Percentiles rank a stretch among this genome's conserved stretches.
phyloP scores from a whole-genome alignment of 2,888 invertebrate species.

The Leptopterna dolabrata region DNA sequence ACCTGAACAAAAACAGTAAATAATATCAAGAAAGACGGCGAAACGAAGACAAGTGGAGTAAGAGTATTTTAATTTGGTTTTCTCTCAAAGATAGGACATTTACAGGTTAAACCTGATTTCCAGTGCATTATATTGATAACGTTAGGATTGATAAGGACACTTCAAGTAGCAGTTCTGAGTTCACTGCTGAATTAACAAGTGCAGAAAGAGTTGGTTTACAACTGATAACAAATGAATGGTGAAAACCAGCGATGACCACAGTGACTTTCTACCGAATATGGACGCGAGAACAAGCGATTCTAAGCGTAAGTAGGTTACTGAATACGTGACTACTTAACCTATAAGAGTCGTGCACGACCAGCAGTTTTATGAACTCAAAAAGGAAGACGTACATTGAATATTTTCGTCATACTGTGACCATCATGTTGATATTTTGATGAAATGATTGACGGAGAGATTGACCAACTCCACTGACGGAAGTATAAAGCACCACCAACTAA shows the following conservation, averaged over 20 bases:
- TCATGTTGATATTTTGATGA: neutral
- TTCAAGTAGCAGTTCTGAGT: neutral
- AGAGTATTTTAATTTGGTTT: neutral
- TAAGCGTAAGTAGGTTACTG: neutral
- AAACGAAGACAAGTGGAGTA: neutral
- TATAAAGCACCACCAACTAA: neutral
- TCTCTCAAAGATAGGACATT: neutral
- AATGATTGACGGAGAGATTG: neutral
- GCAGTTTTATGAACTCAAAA: neutral
- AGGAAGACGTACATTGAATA: neutral
- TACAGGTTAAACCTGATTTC: neutral
- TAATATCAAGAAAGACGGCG: neutral
- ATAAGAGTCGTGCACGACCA: neutral
- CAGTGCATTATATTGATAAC: neutral
- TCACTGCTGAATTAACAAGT: constrained; percentile 14
- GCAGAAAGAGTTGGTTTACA: neutral
- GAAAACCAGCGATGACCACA: constrained; percentile 26
- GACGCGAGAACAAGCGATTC: neutral
- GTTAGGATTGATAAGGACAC: constrained; percentile 16
- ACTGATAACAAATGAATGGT: constrained; percentile 18
- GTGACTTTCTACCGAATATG: neutral
- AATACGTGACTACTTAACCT: neutral
- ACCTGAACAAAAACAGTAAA: neutral
- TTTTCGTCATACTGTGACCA: neutral
- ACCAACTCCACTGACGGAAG: neutral